A percentile compares a stretch with the other conserved stretches of the same genome.
These are phyloP conservation scores for Drosophila paracracens DNA, from an alignment of 2,888 invertebrate genomes.

Conservation along the genomic window DNA sequence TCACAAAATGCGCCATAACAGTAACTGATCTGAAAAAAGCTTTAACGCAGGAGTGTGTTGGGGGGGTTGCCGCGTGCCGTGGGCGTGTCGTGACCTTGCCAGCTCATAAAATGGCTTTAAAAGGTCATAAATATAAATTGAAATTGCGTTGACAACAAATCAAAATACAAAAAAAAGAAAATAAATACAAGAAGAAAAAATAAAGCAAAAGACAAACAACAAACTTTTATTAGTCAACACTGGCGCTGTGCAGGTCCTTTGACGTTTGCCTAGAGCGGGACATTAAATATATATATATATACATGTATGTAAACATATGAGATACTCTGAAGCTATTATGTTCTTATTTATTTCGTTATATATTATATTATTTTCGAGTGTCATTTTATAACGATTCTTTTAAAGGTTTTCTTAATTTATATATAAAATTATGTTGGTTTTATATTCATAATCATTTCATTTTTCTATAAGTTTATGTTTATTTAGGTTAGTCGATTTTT, in stretches of 20 bases:
- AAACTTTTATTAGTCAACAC: constrained; percentile 39
- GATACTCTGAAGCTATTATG: too few species aligned
- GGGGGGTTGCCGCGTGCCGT: not conserved
- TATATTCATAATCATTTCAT: not conserved
- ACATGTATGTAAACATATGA: too few species aligned
- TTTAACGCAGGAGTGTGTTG: not conserved
- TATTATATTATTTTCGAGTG: too few species aligned
- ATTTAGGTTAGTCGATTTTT: not conserved
- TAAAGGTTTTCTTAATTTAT: too few species aligned
- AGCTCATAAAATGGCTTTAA: constrained; percentile 77
- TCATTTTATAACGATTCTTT: too few species aligned
- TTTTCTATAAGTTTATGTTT: not conserved
- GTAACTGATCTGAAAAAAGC: constrained; percentile 37
- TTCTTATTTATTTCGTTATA: too few species aligned
- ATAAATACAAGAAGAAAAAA: not conserved
- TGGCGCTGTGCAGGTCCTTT: not conserved
- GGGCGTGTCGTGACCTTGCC: constrained; percentile 40
- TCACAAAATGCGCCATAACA: constrained; percentile 67
- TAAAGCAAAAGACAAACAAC: constrained; percentile 7
- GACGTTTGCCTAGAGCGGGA: not conserved
- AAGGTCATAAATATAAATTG: constrained; percentile 78
- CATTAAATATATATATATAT: not conserved
- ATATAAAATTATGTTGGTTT: too few species aligned
- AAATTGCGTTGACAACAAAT: constrained; percentile 72
- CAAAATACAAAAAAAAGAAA: constrained; percentile 7